These are phyloP conservation scores for Aix galericulata DNA, from an alignment of 2,113 vertebrate species.

Conservation along the genomic window DNA sequence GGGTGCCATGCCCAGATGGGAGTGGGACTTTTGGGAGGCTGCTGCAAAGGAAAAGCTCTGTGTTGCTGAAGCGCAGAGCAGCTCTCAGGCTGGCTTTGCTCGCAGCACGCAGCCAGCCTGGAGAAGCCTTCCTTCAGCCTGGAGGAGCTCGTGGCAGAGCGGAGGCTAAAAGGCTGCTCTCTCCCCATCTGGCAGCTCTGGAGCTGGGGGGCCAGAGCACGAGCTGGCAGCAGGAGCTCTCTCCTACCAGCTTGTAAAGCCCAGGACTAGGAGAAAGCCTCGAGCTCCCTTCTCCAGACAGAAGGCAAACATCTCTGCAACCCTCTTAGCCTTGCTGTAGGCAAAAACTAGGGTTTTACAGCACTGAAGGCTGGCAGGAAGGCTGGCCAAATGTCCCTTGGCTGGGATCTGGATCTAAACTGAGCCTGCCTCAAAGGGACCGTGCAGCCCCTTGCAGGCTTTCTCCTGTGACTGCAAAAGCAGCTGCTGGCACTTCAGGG, in stretches of 20 bases:
- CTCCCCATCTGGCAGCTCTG: slow-evolving; percentile 21
- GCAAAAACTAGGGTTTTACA: neutral
- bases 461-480: neutral
- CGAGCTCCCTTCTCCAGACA: neutral
- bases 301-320: neutral
- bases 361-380: neutral
- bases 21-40: neutral
- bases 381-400: neutral
- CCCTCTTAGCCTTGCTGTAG: neutral
- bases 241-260: neutral
- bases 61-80: neutral
- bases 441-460: neutral
- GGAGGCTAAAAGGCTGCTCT: slow-evolving; percentile 18
- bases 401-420: neutral
- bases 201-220: neutral
- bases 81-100: neutral
- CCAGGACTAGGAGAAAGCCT: neutral
- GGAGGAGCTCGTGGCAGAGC: neutral
- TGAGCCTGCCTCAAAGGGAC: neutral
- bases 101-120: neutral
- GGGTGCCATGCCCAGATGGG: neutral
- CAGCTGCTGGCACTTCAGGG: neutral
- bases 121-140: neutral
- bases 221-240: neutral
- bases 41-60: neutral